These are phyloP conservation scores for Drosophila prostipennis DNA, from an alignment of 2,888 invertebrate genomes.

Conservation along the genomic window DNA sequence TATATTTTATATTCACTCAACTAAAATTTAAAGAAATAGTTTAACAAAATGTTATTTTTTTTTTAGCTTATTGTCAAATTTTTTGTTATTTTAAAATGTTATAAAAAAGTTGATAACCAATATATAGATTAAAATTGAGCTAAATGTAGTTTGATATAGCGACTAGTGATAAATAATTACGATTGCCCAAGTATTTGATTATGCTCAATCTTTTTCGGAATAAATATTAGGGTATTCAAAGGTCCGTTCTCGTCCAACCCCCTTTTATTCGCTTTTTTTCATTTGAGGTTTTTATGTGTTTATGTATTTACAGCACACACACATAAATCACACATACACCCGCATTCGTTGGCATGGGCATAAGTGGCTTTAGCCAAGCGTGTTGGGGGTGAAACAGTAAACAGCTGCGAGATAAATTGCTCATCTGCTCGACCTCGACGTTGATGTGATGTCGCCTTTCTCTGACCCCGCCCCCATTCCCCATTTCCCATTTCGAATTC, in stretches of 20 bases:
- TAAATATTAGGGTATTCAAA: conserved; percentile 2
- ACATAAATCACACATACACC: conserved; percentile 61
- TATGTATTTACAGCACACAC: conserved; percentile 70
- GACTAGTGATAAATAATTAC: too few species aligned
- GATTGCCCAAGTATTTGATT: too few species aligned
- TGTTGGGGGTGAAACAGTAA: conserved; percentile 71
- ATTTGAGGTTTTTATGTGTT: conserved; percentile 70
- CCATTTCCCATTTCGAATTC: background rate
- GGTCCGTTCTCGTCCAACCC: background rate
- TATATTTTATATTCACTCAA: background rate
- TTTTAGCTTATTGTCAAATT: too few species aligned
- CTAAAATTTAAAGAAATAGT: too few species aligned
- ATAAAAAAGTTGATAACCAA: too few species aligned
- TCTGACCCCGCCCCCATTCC: conserved; percentile 4
- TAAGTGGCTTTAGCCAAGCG: conserved; percentile 78
- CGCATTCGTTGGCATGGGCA: conserved; percentile 51
- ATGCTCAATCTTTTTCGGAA: too few species aligned
- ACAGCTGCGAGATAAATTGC: conserved; percentile 80
- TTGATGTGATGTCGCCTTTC: conserved; percentile 26
- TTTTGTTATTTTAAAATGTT: too few species aligned
- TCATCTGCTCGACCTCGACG: conserved; percentile 76
- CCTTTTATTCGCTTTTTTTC: conserved; percentile 14
- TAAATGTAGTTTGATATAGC: too few species aligned
- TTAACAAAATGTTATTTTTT: too few species aligned
- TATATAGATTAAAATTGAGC: too few species aligned